A percentile compares a stretch with the other conserved stretches of the same genome.
phyloP scores from a whole-genome alignment of 1,140 invertebrate genomes.

The Teleopsis dalmanni region DNA sequence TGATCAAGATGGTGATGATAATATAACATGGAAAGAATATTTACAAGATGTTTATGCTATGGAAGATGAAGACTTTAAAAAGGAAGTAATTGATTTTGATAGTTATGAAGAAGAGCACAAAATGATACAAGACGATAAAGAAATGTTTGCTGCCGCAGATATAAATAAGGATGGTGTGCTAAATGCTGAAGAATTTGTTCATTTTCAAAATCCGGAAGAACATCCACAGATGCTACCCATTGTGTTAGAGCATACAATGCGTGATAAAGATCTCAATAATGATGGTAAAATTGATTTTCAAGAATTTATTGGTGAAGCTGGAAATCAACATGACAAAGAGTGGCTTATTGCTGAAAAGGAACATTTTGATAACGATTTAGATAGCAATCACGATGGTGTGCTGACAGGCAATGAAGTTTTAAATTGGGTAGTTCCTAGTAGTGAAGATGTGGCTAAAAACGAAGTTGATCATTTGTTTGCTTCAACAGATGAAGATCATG shows the following conservation, averaged over 20 bases:
- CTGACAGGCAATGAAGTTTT: conserved; percentile 74
- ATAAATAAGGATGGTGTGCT: conserved; percentile 72
- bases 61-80: conserved; percentile 48
- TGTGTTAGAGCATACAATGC: conserved; percentile 74
- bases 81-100: conserved; percentile 45
- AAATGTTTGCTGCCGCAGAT: conserved; percentile 83
- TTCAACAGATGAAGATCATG: conserved; percentile 80
- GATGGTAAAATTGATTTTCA: conserved; percentile 78
- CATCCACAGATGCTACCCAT: conserved; percentile 79
- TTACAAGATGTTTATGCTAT: conserved; percentile 71
- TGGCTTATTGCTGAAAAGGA: conserved; percentile 80
- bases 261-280: conserved; percentile 76
- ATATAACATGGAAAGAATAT: conserved; percentile 84
- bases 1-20: conserved; percentile 74
- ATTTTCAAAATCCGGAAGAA: conserved; percentile 92
- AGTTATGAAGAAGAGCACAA: conserved; percentile 47
- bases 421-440: conserved; percentile 87
- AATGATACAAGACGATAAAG: conserved; percentile 70
- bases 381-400: conserved; percentile 77
- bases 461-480: conserved; percentile 89
- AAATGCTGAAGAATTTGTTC: conserved; percentile 71
- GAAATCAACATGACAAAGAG: conserved; percentile 66
- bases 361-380: conserved; percentile 83
- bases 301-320: conserved; percentile 74
- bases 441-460: conserved; percentile 80